Conservation (phyloP, 1,140 invertebrate genomes). For the Drosophila seguyi region DNA sequence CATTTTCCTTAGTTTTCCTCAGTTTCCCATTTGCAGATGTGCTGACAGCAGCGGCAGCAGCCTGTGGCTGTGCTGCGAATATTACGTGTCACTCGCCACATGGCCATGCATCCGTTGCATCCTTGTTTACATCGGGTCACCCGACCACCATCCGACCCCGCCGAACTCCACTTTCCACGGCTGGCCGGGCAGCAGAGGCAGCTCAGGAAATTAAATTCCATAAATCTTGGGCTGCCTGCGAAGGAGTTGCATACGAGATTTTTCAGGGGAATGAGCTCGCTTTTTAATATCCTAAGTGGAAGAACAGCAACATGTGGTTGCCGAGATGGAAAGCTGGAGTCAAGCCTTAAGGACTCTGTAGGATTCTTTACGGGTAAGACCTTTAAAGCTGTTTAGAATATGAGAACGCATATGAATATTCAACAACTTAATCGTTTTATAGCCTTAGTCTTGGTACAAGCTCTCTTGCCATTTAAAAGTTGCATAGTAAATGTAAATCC, state of each 20-base stretch:
- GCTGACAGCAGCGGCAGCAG: constrained; percentile 57
- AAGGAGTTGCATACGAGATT: constrained; percentile 23
- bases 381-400: neutral
- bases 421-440: neutral
- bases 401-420: neutral
- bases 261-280: constrained; percentile 15
- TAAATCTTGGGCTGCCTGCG: constrained; percentile 63
- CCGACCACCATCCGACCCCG: constrained; percentile 9
- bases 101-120: constrained; percentile 63
- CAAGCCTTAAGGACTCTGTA: constrained; percentile 6
- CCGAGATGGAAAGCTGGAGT: constrained; percentile 28
- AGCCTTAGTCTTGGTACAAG: neutral
- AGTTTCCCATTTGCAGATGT: constrained; percentile 67
- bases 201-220: constrained; percentile 81
- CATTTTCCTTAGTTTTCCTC: constrained; percentile 38
- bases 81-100: constrained; percentile 75
- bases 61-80: constrained; percentile 44
- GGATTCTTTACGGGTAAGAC: neutral
- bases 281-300: constrained; percentile 77
- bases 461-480: neutral
- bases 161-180: constrained; percentile 30
- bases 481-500: neutral
- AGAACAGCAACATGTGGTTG: constrained; percentile 60
- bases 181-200: constrained; percentile 49
- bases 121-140: constrained; percentile 42